A percentile compares a stretch with the other conserved stretches of the same genome.
phyloP scores from a whole-genome alignment of 2,797 vertebrate genomes.

The Megalops cyprinoides region DNA sequence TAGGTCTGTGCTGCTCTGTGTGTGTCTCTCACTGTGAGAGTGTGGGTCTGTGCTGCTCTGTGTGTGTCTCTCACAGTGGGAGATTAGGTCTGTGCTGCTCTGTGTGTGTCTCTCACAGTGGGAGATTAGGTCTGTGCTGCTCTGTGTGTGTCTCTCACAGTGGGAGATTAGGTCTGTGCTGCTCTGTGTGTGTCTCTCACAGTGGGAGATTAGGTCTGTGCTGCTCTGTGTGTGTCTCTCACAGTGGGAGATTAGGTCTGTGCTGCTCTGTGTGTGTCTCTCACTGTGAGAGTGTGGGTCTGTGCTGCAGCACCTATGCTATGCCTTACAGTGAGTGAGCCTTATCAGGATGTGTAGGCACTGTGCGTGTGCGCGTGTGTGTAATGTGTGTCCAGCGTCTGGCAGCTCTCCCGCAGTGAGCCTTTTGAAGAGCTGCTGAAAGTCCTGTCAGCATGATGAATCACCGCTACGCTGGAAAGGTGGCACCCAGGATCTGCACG shows the following conservation, averaged over 20 bases:
- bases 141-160: neutral
- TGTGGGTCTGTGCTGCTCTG: neutral
- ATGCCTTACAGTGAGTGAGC: neutral
- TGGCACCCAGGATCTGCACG: constrained; percentile 33
- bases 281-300: constrained; percentile 49
- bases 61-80: neutral
- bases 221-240: too few species aligned
- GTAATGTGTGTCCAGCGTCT: neutral
- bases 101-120: neutral
- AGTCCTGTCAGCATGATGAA: constrained; percentile 42
- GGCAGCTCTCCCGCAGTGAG: neutral
- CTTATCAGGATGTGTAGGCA: neutral
- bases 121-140: neutral
- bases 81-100: neutral
- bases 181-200: constrained; percentile 52
- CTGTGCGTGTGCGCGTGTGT: constrained; percentile 58
- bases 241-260: constrained; percentile 37
- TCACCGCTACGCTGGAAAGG: constrained; percentile 41
- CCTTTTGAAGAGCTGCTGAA: constrained; percentile 3
- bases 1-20: too few species aligned
- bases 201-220: constrained; percentile 43
- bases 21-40: neutral
- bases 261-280: constrained; percentile 51
- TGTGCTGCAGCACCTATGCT: constrained; percentile 19
- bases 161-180: constrained; percentile 44